These are phyloP conservation scores for Hyperopisus bebe DNA, from an alignment of 2,113 vertebrate genomes.

Conservation along the genomic window DNA sequence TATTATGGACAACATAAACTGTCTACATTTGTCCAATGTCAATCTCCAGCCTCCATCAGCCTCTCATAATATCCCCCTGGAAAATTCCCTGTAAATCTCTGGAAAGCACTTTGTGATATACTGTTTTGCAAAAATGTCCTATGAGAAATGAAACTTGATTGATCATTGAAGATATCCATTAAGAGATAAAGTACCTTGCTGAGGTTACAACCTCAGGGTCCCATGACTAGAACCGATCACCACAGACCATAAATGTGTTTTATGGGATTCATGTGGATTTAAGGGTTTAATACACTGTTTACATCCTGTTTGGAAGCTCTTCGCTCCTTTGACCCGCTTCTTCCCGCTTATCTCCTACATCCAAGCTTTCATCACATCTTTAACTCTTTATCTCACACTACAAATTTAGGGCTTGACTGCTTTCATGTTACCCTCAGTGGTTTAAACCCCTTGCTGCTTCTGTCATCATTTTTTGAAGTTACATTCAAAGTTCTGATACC, in stretches of 20 bases:
- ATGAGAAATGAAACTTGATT: not conserved
- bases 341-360: not conserved
- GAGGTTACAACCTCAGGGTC: not conserved
- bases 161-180: not conserved
- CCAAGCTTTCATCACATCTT: not conserved
- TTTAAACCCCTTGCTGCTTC: not conserved
- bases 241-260: not conserved
- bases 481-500: not conserved
- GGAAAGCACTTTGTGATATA: not conserved
- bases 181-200: not conserved
- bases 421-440: not conserved
- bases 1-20: not conserved
- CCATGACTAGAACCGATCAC: not conserved
- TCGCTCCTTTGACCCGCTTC: not conserved
- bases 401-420: not conserved
- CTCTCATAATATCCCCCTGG: not conserved
- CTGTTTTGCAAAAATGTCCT: not conserved
- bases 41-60: not conserved
- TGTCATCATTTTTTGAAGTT: not conserved
- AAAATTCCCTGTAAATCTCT: not conserved
- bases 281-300: not conserved
- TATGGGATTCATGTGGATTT: not conserved
- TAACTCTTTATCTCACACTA: not conserved
- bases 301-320: not conserved
- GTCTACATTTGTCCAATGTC: not conserved